phyloP scores from a whole-genome alignment of 2,797 vertebrate species.

The Salmo trutta region DNA sequence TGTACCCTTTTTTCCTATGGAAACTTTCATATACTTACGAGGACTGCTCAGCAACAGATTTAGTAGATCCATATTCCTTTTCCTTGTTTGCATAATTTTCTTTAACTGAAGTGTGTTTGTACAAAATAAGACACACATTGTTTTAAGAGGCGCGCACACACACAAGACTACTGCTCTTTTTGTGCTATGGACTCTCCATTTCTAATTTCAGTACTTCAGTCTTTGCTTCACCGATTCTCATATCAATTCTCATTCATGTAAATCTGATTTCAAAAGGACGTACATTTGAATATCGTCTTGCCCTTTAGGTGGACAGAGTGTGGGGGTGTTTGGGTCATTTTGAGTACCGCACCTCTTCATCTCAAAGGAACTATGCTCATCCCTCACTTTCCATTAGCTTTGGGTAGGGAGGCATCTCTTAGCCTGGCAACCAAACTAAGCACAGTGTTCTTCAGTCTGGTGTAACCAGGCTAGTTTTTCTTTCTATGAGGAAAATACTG shows the following conservation, averaged over 20 bases:
- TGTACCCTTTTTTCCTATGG: slow-evolving; percentile 61
- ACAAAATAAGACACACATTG: neutral
- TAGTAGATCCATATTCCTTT: too few species aligned
- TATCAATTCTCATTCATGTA: neutral
- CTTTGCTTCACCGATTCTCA: neutral
- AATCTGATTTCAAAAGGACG: neutral
- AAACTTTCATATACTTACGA: slow-evolving; percentile 34
- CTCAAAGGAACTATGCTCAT: neutral
- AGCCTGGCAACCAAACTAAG: neutral
- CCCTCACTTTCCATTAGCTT: neutral
- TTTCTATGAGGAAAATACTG: neutral
- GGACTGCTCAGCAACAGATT: neutral
- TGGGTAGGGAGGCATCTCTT: neutral
- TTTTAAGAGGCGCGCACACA: neutral
- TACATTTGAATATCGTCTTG: neutral
- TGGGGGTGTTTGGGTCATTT: neutral
- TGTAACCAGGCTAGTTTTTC: neutral
- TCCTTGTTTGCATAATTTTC: too few species aligned
- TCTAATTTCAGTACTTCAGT: neutral
- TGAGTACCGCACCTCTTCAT: neutral
- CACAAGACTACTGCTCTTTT: neutral
- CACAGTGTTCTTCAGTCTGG: neutral
- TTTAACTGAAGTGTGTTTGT: neutral
- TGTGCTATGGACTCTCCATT: neutral
- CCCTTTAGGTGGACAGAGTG: neutral